Conservation (phyloP, 2,797 vertebrate genomes). For the Cyclura pinguis region DNA sequence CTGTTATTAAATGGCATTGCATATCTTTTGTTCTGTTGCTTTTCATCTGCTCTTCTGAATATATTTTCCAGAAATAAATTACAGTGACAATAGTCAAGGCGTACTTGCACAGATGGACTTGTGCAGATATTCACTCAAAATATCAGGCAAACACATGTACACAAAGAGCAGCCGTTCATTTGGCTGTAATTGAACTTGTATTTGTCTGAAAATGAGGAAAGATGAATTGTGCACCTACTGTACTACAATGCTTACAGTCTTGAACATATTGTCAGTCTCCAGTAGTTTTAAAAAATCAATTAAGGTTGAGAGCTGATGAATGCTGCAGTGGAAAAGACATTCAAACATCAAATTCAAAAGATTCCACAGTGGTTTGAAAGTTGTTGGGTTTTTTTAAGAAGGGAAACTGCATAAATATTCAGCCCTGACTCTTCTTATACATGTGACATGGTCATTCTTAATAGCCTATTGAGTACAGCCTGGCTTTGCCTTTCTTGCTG, state of each 20-base stretch:
- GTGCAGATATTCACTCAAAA: constrained; percentile 1
- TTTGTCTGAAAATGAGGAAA: constrained; percentile 29
- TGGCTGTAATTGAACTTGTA: constrained; percentile 23
- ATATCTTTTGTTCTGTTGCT: constrained; percentile 20
- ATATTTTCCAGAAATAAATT: constrained; percentile 17
- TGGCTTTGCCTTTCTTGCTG: not conserved
- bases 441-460: not conserved
- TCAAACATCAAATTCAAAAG: constrained; percentile 8
- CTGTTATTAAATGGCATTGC: not conserved
- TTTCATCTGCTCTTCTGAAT: constrained; percentile 13
- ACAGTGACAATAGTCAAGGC: constrained; percentile 23
- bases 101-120: constrained; percentile 22
- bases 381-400: not conserved
- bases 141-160: not conserved
- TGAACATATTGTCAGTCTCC: not conserved
- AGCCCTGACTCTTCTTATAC: too few relatives aligned
- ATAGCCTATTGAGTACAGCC: not conserved
- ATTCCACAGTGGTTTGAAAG: not conserved
- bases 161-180: not conserved
- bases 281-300: constrained; percentile 32
- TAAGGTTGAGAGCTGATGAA: constrained; percentile 27
- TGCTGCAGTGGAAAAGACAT: not conserved
- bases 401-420: not conserved
- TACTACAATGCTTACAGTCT: constrained; percentile 21
- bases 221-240: constrained; percentile 30